Conservation (phyloP, 1,140 invertebrate species). For the Drosophila sulfurigaster region DNA sequence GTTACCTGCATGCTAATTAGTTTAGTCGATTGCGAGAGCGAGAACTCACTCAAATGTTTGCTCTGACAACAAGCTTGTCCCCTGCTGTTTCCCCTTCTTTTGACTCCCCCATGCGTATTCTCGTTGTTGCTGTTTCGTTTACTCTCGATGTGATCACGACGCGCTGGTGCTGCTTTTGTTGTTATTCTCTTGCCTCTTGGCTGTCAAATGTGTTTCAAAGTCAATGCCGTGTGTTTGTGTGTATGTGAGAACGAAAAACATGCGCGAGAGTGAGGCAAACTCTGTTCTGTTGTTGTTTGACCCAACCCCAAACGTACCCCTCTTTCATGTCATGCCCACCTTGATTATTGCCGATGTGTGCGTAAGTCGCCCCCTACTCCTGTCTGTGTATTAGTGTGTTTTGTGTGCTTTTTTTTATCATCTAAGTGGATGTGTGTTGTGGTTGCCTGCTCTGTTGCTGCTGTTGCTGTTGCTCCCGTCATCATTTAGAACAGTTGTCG, state of each 20-base stretch:
- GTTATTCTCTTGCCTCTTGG: background rate
- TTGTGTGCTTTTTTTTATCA: constrained; percentile 68
- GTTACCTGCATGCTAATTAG: constrained; percentile 49
- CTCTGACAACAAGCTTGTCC: constrained; percentile 33
- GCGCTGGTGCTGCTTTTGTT: constrained; percentile 16
- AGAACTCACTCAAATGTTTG: constrained; percentile 52
- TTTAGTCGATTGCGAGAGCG: constrained; percentile 24
- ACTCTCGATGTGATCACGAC: constrained; percentile 42
- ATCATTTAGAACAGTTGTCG: constrained; percentile 76
- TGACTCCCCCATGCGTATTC: background rate
- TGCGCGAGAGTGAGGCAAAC: constrained; percentile 18
- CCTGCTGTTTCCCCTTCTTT: background rate
- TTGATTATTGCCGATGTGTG: constrained; percentile 30
- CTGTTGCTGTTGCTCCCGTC: constrained; percentile 71
- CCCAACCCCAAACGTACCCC: constrained; percentile 15
- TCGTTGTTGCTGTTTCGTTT: constrained; percentile 31
- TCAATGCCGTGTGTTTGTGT: constrained; percentile 51
- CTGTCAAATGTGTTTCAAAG: constrained; percentile 80
- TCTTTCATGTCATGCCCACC: constrained; percentile 10
- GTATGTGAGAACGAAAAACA: constrained; percentile 41
- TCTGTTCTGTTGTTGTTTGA: constrained; percentile 22
- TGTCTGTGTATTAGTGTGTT: constrained; percentile 14
- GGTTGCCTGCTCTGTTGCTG: constrained; percentile 42
- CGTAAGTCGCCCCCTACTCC: constrained; percentile 11
- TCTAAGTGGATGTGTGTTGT: constrained; percentile 60